A percentile compares a stretch with the other conserved stretches of the same genome.
Conservation (phyloP, 2,113 vertebrate species). For the Myotis davidii region DNA sequence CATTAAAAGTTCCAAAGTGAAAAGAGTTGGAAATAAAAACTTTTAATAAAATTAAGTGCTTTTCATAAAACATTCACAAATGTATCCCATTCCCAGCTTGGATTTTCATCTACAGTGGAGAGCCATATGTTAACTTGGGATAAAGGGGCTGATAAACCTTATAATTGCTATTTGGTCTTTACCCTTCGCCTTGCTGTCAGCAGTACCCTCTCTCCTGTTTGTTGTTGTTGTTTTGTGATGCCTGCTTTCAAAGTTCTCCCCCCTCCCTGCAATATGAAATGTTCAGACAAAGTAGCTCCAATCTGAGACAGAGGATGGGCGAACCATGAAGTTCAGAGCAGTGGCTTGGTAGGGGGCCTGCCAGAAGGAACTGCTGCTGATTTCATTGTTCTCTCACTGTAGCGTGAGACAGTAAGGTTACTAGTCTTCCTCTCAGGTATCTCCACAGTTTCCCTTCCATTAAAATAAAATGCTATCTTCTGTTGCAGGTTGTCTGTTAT, state of each 20-base stretch:
- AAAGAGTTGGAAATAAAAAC: not conserved
- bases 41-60: not conserved
- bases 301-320: not conserved
- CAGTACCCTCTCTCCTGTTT: not conserved
- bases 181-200: not conserved
- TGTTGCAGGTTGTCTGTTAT: not conserved
- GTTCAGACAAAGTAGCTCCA: not conserved
- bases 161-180: not conserved
- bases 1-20: not conserved
- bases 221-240: not conserved
- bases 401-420: not conserved
- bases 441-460: not conserved
- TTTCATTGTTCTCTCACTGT: conserved; percentile 30
- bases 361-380: conserved; percentile 37
- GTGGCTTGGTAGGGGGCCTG: not conserved
- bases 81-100: not conserved
- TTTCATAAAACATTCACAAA: not conserved
- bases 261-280: not conserved
- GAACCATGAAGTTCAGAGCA: not conserved
- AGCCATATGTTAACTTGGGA: not conserved
- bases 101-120: not conserved
- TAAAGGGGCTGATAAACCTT: not conserved
- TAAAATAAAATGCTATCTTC: not conserved
- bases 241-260: not conserved
- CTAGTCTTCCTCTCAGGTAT: not conserved